phyloP scores from a whole-genome alignment of 2,113 vertebrate species.

The Strix uralensis region DNA sequence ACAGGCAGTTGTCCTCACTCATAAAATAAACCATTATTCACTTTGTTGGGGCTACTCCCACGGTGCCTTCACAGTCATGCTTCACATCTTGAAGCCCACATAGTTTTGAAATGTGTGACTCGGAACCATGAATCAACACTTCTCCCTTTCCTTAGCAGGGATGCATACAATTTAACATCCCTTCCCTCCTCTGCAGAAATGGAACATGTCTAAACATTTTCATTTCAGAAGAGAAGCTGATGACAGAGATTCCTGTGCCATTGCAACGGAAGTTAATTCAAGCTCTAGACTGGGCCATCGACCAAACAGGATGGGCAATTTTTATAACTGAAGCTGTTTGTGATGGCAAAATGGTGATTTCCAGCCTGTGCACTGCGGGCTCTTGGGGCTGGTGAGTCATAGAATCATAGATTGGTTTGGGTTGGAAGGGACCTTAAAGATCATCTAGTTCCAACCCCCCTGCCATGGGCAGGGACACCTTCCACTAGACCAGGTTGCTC shows the following conservation, averaged over 20 bases:
- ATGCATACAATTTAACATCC: neutral
- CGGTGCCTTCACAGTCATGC: accelerated
- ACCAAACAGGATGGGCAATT: neutral
- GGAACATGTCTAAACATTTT: slow-evolving; percentile 1
- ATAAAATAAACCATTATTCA: neutral
- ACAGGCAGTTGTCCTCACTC: neutral
- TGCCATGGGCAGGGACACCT: too few species aligned
- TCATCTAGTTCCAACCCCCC: too few species aligned
- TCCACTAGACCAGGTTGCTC: too few species aligned
- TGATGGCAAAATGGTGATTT: neutral
- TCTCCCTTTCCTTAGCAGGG: neutral
- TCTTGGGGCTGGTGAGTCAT: neutral
- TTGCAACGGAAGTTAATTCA: neutral
- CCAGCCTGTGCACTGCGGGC: neutral
- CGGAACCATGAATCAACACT: neutral
- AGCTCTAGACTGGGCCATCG: neutral
- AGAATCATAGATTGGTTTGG: too few species aligned
- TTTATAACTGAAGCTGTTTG: neutral
- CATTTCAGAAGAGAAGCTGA: neutral
- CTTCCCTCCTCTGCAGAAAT: neutral
- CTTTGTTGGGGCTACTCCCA: neutral
- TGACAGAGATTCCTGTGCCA: neutral
- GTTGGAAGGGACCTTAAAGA: too few species aligned
- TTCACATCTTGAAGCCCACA: neutral
- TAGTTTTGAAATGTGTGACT: neutral